Evolutionary conservation across 2,888 invertebrate genomes (phyloP).

Genomic region (Lordiphosa andalusiaca): DNA sequence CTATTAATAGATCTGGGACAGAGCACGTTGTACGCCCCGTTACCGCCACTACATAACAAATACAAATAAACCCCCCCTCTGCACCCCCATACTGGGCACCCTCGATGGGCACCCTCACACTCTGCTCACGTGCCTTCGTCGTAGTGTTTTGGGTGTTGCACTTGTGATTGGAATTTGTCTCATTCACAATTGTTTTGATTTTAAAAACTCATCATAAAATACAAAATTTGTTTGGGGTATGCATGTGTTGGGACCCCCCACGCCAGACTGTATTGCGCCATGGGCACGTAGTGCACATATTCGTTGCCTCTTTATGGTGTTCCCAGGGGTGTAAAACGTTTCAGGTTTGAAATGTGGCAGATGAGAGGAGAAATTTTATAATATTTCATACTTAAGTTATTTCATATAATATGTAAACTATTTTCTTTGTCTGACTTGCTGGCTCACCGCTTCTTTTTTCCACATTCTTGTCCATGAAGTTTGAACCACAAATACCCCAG

Average conservation of each 20-base stretch:
- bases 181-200: conserved; percentile 56
- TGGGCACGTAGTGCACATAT: conserved; percentile 24
- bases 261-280: not conserved
- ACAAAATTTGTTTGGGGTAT: not conserved
- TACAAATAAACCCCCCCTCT: not conserved
- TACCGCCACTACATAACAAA: conserved; percentile 13
- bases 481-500: no score
- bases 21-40: conserved; percentile 30
- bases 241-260: not conserved
- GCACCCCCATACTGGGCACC: not conserved
- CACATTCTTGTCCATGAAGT: no score
- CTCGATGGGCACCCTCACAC: not conserved
- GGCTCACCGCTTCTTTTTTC: no score
- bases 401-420: no score
- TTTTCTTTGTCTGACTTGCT: no score
- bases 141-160: conserved; percentile 1
- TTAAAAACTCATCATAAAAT: conserved; percentile 12
- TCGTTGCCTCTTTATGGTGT: conserved; percentile 26
- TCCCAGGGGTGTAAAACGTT: conserved; percentile 2
- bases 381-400: no score
- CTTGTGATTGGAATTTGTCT: conserved; percentile 53
- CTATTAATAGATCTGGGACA: conserved; percentile 26
- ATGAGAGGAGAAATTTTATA: no score
- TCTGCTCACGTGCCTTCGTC: conserved; percentile 2
- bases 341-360: not conserved